These are phyloP conservation scores for Alosa alosa DNA, from an alignment of 2,113 vertebrate species.

Conservation along the genomic window DNA sequence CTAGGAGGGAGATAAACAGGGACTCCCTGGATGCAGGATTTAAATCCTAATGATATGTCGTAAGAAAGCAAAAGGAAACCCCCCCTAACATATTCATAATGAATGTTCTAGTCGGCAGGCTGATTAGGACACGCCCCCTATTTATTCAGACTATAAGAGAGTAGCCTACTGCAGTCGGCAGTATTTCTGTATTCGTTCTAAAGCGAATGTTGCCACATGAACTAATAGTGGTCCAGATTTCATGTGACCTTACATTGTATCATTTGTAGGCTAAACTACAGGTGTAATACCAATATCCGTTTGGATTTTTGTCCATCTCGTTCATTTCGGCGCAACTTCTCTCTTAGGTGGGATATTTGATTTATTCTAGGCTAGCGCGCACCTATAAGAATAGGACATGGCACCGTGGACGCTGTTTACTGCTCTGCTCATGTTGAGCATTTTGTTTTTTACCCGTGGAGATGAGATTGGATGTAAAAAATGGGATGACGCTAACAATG, in stretches of 20 bases:
- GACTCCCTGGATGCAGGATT: background rate
- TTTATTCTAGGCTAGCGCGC: background rate
- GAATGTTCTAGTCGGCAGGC: no score
- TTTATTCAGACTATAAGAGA: no score
- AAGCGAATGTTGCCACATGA: no score
- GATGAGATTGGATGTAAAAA: background rate
- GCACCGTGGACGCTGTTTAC: background rate
- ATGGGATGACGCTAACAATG: background rate
- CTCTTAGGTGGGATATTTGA: no score
- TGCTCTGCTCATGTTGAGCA: background rate
- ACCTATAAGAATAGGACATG: background rate
- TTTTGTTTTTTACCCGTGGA: background rate
- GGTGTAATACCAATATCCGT: no score
- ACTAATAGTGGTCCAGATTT: background rate
- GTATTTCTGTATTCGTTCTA: no score
- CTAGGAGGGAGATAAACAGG: background rate
- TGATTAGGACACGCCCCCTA: no score
- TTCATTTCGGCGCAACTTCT: background rate
- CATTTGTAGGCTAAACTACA: no score
- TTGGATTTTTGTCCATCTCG: no score
- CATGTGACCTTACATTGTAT: no score
- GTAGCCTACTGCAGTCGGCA: no score
- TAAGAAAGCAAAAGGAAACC: background rate
- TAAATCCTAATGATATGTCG: background rate
- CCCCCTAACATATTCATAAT: no score